A percentile compares a stretch with the other conserved stretches of the same genome.
Evolutionary conservation across 2,797 vertebrate species (phyloP).

Genomic region (Phoxinus dragarum): DNA sequence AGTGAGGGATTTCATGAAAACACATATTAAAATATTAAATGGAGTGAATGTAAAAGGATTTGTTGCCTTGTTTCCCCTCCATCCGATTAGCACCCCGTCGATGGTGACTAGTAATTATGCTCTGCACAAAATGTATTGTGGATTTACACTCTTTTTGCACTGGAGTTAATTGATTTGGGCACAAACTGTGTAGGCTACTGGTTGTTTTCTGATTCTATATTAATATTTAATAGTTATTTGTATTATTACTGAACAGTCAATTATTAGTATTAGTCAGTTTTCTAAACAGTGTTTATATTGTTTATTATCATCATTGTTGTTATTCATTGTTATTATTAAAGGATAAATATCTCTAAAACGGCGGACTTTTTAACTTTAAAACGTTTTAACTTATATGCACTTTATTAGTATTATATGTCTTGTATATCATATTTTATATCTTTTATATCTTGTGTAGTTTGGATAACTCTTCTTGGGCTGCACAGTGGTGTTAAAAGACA

Average conservation of each 20-base stretch:
- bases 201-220: slow-evolving; percentile 57
- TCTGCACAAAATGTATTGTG: slow-evolving; percentile 59
- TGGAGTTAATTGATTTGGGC: slow-evolving; percentile 67
- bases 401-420: slow-evolving; percentile 34
- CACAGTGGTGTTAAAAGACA: background rate
- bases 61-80: slow-evolving; percentile 62
- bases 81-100: slow-evolving; percentile 66
- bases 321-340: background rate
- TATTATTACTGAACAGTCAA: background rate
- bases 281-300: background rate
- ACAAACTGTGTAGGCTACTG: slow-evolving; percentile 37
- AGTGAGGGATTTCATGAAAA: slow-evolving; percentile 69
- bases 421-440: too few relatives aligned
- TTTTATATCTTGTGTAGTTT: background rate
- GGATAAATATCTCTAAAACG: background rate
- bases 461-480: background rate
- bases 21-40: slow-evolving; percentile 76
- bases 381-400: too few relatives aligned
- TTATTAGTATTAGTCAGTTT: background rate
- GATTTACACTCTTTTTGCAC: slow-evolving; percentile 54
- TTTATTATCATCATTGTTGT: background rate
- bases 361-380: background rate
- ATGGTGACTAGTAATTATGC: slow-evolving; percentile 65
- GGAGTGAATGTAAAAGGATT: slow-evolving; percentile 75
- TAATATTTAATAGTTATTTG: slow-evolving; percentile 46